Evolutionary conservation across 2,113 vertebrate genomes (phyloP), one percentile per base, ranked within the genome.

Genomic region (Leucopsar rothschildi): DNA sequence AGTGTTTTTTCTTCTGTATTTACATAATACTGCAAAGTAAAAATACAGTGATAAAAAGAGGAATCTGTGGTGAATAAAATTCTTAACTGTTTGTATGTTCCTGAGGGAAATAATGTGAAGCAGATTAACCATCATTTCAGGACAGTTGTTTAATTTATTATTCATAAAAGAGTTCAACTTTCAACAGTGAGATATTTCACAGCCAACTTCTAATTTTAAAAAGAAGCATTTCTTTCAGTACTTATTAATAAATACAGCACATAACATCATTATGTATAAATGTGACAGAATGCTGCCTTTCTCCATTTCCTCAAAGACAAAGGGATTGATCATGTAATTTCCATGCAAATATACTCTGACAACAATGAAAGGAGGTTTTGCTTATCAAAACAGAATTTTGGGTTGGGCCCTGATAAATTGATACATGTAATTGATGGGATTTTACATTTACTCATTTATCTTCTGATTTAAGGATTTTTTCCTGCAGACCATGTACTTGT

Each of bases 211-310:
- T n/a, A 57, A 65, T 93, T 70, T 90, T 28, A 90, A 91, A 92
- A 90, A 80, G 18, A 77, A 75, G 39, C 15, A 85, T 50, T 91
- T 69, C 23, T 90, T 83, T 90, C 71, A 73, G n/a, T 69, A 85
- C 88, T 90, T 92, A 80, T 95, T 88, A 93, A 92, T 76, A 94
- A 93, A 82, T 77, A 80, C 29, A 86, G 35, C 86, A 80, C 31
- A 73, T 69, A 82, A 42, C 71, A 93, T 76, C 68, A 63, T 66
- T 70, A 75, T 73, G 22, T 44, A 60, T 27, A 81, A 83, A 90
- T 81, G 44, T 78, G 77, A 64, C 53, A 85, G 66, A 53, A 82
- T 86, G 57, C 45, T 87, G 79, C 82, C 44, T 66, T 90, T 82
- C 63, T 82, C 22, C 33, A 78, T 61, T 82, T 95, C 55, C 78